Evolutionary conservation across 2,113 vertebrate species (phyloP).

Genomic region (Saccopteryx bilineata): DNA sequence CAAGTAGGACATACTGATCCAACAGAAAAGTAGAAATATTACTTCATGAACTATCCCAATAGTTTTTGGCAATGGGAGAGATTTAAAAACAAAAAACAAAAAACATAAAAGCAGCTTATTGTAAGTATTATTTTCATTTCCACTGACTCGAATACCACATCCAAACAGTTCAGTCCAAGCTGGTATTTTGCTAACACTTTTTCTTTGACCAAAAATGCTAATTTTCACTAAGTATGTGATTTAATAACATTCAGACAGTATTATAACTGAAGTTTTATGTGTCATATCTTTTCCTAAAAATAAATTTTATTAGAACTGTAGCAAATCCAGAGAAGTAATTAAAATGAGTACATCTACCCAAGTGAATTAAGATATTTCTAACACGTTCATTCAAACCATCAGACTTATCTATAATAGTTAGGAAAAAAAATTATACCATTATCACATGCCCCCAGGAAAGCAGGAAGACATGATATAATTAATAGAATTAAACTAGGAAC

Average conservation of each 20-base stretch:
- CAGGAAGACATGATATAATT: conserved; percentile 53
- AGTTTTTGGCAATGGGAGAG: neutral
- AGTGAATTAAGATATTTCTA: conserved; percentile 69
- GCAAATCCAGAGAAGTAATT: conserved; percentile 68
- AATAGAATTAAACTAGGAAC: conserved; percentile 54
- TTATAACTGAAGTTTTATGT: conserved; percentile 57
- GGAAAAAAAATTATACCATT: conserved; percentile 64
- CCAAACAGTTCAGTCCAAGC: neutral
- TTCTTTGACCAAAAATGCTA: conserved; percentile 31
- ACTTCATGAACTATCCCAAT: neutral
- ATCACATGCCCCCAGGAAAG: conserved; percentile 62
- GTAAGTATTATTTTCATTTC: conserved; percentile 47
- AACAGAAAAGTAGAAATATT: neutral
- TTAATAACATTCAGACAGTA: conserved; percentile 49
- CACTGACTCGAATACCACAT: neutral
- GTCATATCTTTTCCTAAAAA: conserved; percentile 40
- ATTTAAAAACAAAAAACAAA: neutral
- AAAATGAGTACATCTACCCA: conserved; percentile 54
- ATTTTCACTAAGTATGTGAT: neutral
- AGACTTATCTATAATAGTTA: conserved; percentile 63
- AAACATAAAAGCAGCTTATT: conserved; percentile 6
- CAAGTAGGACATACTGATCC: neutral
- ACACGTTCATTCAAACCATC: conserved; percentile 61
- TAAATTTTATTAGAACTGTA: conserved; percentile 63
- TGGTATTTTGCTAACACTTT: conserved; percentile 35